Conservation (phyloP, 2,888 invertebrate genomes). For the Adela reaumurella region DNA sequence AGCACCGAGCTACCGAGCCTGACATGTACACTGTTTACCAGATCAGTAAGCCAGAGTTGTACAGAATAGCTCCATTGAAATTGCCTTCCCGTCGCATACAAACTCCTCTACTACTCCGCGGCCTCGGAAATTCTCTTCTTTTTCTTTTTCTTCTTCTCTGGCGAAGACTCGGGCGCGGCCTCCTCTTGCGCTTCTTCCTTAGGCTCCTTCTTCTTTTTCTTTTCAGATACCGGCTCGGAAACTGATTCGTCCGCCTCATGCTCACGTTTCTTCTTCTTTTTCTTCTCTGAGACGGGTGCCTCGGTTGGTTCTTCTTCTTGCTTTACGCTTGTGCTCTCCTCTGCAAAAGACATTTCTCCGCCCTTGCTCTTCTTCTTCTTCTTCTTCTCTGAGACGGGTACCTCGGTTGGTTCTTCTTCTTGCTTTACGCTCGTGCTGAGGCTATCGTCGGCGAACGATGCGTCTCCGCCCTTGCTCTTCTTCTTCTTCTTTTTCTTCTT, state of each 20-base stretch:
- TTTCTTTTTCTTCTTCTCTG: slow-evolving; percentile 34
- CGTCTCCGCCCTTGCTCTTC: slow-evolving; percentile 17
- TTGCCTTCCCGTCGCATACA: no score
- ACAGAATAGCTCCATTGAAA: no score
- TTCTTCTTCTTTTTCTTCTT: slow-evolving; percentile 10
- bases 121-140: slow-evolving; percentile 22
- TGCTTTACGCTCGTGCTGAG: neutral
- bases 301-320: neutral
- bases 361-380: slow-evolving; percentile 17
- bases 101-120: no score
- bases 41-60: no score
- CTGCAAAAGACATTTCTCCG: slow-evolving; percentile 21
- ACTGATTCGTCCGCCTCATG: slow-evolving; percentile 3
- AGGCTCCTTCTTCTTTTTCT: slow-evolving; percentile 25
- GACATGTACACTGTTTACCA: no score
- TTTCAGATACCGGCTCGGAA: slow-evolving; percentile 24
- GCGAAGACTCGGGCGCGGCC: slow-evolving; percentile 15
- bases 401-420: neutral
- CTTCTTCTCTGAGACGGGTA: slow-evolving; percentile 32
- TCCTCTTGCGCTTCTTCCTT: slow-evolving; percentile 18
- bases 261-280: slow-evolving; percentile 18
- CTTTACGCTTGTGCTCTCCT: neutral
- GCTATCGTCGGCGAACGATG: slow-evolving; percentile 14
- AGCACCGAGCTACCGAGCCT: no score
- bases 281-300: slow-evolving; percentile 30